Evolutionary conservation across 2,888 invertebrate genomes (phyloP), one percentile per base, ranked within the genome.

Genomic region (Drosophila borborema): DNA sequence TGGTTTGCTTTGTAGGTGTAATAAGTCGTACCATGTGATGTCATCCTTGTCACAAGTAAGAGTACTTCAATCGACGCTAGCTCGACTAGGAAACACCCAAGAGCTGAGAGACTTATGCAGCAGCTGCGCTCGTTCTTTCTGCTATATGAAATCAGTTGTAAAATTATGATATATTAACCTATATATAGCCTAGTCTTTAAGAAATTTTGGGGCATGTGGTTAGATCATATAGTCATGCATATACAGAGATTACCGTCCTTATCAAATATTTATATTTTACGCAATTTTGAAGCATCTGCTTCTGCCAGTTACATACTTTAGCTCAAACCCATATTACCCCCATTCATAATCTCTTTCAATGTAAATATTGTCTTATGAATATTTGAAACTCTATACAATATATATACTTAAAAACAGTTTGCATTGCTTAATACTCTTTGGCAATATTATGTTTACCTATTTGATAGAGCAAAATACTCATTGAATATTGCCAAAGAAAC

Each of bases 11-110:
- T 78, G 81, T 82, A 78, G 77, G 84, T 81, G 84, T 80, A 66
- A 66, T 60, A 80, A 72, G 65, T 78, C 67, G 66, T 49, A 54
- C 53, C 51, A 58, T 73, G 74, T 86, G 86, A 86, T 88, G 86
- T 86, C 86, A 86, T 88, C 82, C 67, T 75, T 75, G 61, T 65
- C 73, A 77, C 60, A 41, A 55, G 28, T 3, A 16, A 38, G 34
- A 34, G 18, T 12, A 18, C 34, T 18, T 12, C 2, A 34, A 3
- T 18, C 18, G 18, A 6, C 5, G 5, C 49, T 34, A 16, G 49
- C 18, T 51, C 34, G 49, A 51, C 34, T 51, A 20, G 14, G 36
- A 20, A 36, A 51, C 36, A 51, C 51, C 36, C 34, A 36, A 6
- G 8, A 18, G 5, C 31, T 31, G 28, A 2, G 28, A 16, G 14